phyloP scores from a whole-genome alignment of 2,888 invertebrate genomes.

The Brachycybe producta region DNA sequence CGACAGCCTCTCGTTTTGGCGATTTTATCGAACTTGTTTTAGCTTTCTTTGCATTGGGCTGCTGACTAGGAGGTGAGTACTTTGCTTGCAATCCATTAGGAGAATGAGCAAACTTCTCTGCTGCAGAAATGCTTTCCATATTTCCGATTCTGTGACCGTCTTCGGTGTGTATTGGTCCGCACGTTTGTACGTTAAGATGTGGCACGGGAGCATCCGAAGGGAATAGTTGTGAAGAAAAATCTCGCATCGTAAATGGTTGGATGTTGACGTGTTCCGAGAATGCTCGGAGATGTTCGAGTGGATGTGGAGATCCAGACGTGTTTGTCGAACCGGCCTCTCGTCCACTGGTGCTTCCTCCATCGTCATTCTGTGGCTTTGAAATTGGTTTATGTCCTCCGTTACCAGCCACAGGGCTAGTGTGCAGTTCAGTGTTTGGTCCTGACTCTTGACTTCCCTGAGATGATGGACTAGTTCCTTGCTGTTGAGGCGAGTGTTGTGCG shows the following conservation, averaged over 20 bases:
- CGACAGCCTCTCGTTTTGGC: not conserved
- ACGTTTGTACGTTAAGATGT: not conserved
- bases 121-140: not conserved
- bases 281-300: constrained; percentile 15
- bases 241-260: constrained; percentile 3
- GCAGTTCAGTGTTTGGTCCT: not conserved
- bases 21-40: not conserved
- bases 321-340: too few species aligned
- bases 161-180: not conserved
- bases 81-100: not conserved
- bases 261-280: constrained; percentile 15
- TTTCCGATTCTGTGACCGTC: not conserved
- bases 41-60: not conserved
- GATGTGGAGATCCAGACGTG: not conserved
- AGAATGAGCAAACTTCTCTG: not conserved
- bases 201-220: constrained; percentile 1
- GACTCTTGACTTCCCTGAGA: too few species aligned
- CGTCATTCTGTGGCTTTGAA: not conserved
- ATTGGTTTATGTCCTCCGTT: not conserved
- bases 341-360: constrained; percentile 21
- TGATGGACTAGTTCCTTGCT: not conserved
- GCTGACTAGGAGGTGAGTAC: constrained; percentile 2
- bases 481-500: not conserved
- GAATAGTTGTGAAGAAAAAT: constrained; percentile 11
- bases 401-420: not conserved